Conservation (phyloP, 2,888 invertebrate species). For the Xestia rhomboidea region DNA sequence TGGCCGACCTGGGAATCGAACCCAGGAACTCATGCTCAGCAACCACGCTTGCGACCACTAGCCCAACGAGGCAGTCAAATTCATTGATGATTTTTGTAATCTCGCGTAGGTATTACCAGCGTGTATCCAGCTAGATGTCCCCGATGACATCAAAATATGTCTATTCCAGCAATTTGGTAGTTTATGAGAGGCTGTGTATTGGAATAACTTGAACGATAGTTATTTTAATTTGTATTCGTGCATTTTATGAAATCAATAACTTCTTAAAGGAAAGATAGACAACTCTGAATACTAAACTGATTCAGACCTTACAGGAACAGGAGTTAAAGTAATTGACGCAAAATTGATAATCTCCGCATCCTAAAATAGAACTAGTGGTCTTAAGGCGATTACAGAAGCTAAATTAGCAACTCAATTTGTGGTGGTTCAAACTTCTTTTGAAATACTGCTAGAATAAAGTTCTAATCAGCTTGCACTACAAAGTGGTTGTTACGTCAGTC, state of each 20-base stretch:
- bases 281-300: background rate
- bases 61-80: too few species aligned
- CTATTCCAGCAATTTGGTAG: background rate
- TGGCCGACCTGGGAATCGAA: too few species aligned
- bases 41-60: too few species aligned
- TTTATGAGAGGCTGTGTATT: background rate
- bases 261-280: background rate
- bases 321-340: constrained; percentile 4
- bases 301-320: background rate
- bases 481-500: too few species aligned
- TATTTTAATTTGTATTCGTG: background rate
- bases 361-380: constrained; percentile 30
- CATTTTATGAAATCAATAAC: background rate
- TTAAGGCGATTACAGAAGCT: too few species aligned
- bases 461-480: too few species aligned
- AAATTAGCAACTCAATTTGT: too few species aligned
- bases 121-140: background rate
- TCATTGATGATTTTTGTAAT: background rate
- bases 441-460: too few species aligned
- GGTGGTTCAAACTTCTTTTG: too few species aligned
- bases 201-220: background rate
- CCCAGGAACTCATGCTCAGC: too few species aligned
- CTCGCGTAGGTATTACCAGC: too few species aligned
- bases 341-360: constrained; percentile 27
- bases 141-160: background rate